Conservation (phyloP, 2,797 vertebrate species). For the Crenuchus spilurus region DNA sequence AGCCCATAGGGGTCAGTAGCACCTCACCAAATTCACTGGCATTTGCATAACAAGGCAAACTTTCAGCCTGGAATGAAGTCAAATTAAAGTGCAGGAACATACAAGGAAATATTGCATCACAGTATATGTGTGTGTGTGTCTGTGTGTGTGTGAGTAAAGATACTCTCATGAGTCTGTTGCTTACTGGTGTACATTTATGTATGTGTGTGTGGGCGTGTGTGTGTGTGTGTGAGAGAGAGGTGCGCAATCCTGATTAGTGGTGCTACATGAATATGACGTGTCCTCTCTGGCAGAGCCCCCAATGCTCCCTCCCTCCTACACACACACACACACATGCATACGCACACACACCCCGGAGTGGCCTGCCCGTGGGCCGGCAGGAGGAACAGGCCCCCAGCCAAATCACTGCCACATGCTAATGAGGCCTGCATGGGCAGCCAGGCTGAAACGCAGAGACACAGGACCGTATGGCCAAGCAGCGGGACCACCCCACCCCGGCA, state of each 20-base stretch:
- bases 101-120: conserved; percentile 25
- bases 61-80: conserved; percentile 61
- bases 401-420: conserved; percentile 86
- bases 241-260: conserved; percentile 75
- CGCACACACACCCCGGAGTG: conserved; percentile 33
- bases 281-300: conserved; percentile 77
- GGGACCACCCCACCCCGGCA: conserved; percentile 71
- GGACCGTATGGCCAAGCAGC: conserved; percentile 83
- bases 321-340: not conserved
- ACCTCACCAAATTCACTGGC: conserved; percentile 83
- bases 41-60: conserved; percentile 67
- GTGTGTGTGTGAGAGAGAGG: not conserved
- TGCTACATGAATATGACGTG: conserved; percentile 83
- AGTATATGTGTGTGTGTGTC: not conserved
- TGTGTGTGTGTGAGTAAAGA: not conserved
- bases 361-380: conserved; percentile 71
- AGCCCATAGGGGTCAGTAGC: conserved; percentile 98
- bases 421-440: conserved; percentile 79
- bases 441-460: conserved; percentile 82
- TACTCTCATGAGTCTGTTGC: not conserved
- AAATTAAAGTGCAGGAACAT: conserved; percentile 63
- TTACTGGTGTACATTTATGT: conserved; percentile 6
- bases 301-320: conserved; percentile 1
- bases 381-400: conserved; percentile 84
- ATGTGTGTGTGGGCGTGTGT: not conserved